Percentiles rank a stretch among this genome's conserved stretches.
phyloP scores from a whole-genome alignment of 2,888 invertebrate genomes.

The Dascillus cervinus region DNA sequence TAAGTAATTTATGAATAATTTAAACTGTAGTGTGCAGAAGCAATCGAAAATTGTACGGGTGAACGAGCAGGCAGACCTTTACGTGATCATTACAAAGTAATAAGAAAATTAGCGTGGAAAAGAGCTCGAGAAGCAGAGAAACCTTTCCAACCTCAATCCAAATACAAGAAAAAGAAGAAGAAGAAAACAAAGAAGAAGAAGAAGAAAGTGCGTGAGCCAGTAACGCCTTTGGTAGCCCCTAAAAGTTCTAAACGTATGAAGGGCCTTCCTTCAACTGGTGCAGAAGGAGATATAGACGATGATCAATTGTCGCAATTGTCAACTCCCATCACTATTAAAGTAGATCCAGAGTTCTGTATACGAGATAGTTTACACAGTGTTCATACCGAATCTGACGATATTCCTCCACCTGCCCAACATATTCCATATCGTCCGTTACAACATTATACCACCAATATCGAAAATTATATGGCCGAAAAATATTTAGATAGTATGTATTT shows the following conservation, averaged over 20 bases:
- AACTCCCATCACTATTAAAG: not conserved
- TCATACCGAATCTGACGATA: slow-evolving; percentile 25
- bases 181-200: slow-evolving; percentile 18
- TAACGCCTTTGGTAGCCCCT: slow-evolving; percentile 17
- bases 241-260: slow-evolving; percentile 6
- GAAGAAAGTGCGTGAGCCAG: slow-evolving; percentile 18
- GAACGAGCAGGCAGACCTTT: slow-evolving; percentile 36
- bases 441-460: slow-evolving; percentile 36
- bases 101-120: slow-evolving; percentile 38
- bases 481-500: slow-evolving; percentile 40
- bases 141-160: slow-evolving; percentile 27
- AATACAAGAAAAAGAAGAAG: slow-evolving; percentile 24
- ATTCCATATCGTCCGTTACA: slow-evolving; percentile 37
- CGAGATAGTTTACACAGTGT: slow-evolving; percentile 32
- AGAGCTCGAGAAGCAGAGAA: slow-evolving; percentile 29
- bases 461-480: slow-evolving; percentile 39
- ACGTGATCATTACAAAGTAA: slow-evolving; percentile 38
- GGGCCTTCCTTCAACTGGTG: not conserved
- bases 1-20: slow-evolving; percentile 1
- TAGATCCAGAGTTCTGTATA: not conserved
- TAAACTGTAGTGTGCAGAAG: slow-evolving; percentile 33
- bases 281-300: slow-evolving; percentile 4
- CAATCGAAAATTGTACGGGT: slow-evolving; percentile 39
- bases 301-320: not conserved
- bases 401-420: slow-evolving; percentile 27